These are phyloP conservation scores for Tipula confusa DNA, from an alignment of 2,888 invertebrate species.

Conservation along the genomic window DNA sequence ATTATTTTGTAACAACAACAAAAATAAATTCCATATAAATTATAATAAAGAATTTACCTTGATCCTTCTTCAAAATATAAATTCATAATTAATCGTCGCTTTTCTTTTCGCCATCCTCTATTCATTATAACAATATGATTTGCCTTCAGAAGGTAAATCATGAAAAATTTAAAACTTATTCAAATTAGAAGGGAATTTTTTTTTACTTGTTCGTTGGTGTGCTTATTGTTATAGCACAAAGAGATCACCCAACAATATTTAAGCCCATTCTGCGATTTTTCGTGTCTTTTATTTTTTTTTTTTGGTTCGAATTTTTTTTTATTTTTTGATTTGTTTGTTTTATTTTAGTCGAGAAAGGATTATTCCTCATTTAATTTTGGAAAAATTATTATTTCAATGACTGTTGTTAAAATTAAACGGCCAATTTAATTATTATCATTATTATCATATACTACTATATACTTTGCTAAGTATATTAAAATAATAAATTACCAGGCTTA, in stretches of 20 bases:
- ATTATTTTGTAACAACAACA: background rate
- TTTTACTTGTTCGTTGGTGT: background rate
- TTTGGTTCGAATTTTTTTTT: background rate
- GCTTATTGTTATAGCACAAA: background rate
- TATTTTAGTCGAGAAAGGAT: background rate
- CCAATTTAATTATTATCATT: background rate
- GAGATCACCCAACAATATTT: background rate
- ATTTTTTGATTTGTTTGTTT: background rate
- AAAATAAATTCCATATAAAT: background rate
- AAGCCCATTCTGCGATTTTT: background rate
- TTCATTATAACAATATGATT: background rate
- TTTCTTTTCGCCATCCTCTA: background rate
- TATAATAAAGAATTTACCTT: background rate
- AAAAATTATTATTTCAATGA: background rate
- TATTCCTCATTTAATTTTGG: background rate
- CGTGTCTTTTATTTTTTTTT: background rate
- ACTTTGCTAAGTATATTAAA: background rate
- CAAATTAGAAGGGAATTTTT: background rate
- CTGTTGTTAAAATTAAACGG: background rate
- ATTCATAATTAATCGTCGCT: background rate
- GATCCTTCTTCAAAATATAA: slow-evolving; percentile 9
- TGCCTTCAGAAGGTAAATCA: background rate
- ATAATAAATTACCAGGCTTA: background rate
- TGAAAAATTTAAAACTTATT: slow-evolving; percentile 14
- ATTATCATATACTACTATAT: background rate